phyloP scores from a whole-genome alignment of 1,140 invertebrate species.

The Tetramorium parvispinum region DNA sequence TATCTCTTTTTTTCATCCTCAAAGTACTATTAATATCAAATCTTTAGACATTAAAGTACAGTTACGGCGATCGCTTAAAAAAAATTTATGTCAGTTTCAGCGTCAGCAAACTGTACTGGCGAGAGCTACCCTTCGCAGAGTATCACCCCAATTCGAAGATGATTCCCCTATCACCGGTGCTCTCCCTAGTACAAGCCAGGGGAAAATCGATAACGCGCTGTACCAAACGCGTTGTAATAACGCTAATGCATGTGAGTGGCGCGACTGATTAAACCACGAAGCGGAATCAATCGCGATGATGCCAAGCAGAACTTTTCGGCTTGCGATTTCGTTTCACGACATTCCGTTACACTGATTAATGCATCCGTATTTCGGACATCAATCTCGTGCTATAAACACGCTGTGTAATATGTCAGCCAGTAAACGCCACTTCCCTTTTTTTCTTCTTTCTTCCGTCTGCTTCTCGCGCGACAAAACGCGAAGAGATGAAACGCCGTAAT shows the following conservation, averaged over 20 bases:
- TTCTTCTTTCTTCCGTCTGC: not conserved
- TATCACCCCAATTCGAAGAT: not conserved
- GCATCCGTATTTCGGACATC: not conserved
- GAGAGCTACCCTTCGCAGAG: not conserved
- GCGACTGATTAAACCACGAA: not conserved
- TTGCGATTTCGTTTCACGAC: not conserved
- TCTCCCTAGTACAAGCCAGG: slow-evolving; percentile 16
- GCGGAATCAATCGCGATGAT: not conserved
- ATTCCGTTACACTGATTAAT: not conserved
- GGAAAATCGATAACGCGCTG: slow-evolving; percentile 38
- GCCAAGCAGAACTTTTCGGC: not conserved
- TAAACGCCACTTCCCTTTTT: not conserved
- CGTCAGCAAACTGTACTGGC: not conserved
- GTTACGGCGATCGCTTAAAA: not conserved
- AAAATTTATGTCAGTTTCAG: not conserved
- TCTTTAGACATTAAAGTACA: not conserved
- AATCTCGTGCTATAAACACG: not conserved
- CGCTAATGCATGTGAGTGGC: slow-evolving; percentile 1
- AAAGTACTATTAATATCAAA: not conserved
- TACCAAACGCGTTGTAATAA: slow-evolving; percentile 20
- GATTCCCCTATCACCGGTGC: not conserved
- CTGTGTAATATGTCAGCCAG: no score
- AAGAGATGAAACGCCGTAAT: not conserved
- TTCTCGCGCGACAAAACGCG: not conserved
- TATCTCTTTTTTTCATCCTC: not conserved